phyloP scores from a whole-genome alignment of 2,797 vertebrate genomes.

The Acipenser transmontanus region DNA sequence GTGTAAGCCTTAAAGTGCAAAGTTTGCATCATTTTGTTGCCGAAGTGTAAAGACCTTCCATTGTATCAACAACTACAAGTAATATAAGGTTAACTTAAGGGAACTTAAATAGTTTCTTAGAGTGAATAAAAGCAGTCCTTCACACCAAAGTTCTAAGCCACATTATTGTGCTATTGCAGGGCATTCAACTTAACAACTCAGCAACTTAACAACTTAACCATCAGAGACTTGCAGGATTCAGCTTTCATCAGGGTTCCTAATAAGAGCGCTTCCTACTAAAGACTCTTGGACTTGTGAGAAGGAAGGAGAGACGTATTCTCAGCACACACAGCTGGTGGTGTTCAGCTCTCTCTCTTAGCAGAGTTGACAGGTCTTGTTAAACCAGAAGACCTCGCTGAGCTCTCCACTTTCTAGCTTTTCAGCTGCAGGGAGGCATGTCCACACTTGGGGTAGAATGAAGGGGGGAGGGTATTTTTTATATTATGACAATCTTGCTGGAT shows the following conservation, averaged over 20 bases:
- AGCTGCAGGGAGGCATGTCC: conserved; percentile 26
- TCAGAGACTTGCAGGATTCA: not conserved
- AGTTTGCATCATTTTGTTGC: no score
- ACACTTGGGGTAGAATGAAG: not conserved
- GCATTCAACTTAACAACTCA: not conserved
- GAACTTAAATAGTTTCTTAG: not conserved
- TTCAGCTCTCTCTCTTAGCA: conserved; percentile 51
- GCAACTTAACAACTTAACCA: not conserved
- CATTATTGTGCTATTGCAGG: not conserved
- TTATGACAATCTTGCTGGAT: no score
- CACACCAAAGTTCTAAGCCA: not conserved
- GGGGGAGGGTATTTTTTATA: no score
- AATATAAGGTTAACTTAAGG: no score
- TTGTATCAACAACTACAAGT: no score
- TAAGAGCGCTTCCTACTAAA: not conserved
- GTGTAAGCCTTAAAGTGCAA: no score
- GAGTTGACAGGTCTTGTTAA: conserved; percentile 51
- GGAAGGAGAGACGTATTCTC: conserved; percentile 17
- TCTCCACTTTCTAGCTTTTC: conserved; percentile 13
- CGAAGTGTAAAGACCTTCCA: no score
- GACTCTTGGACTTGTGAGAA: conserved; percentile 26
- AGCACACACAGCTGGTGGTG: conserved; percentile 46
- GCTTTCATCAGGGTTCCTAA: not conserved
- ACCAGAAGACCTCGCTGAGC: conserved; percentile 49
- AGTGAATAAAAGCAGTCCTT: not conserved